Base-by-base conservation (phyloP, 2,888 invertebrate species). In the Incurvaria masculella region DNA sequence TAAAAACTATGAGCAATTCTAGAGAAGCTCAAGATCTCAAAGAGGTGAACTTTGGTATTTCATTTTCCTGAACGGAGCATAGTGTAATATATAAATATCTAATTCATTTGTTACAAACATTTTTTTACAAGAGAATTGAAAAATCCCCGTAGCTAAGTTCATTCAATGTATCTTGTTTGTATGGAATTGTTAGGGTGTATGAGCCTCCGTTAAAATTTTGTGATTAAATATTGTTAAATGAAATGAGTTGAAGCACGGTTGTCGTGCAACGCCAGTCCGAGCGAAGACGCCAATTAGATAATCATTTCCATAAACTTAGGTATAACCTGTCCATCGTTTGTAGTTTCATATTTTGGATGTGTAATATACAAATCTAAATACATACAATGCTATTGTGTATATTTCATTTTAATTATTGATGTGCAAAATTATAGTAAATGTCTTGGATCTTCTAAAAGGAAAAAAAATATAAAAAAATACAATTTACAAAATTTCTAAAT, bases 391-490 rank as follows among this genome's bases (percentile, higher is more conserved):
- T 76, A 75, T 72, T 73, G 76, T 76, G 75, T 75, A 76, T 72
- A 74, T 76, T 78, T 74, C 69, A 66, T 67, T 69, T 61, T n/a
- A n/a, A 71, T 69, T 69, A 71, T 78, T 62, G 75, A 72, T 78
- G 78, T 78, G 78, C 75, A 75, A 78, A 76, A 74, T 75, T 76
- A 75, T 78, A 76, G 71, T 76, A 72, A 74, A 75, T 74, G 76
- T 78, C 75, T 79, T 75, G 75, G 75, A 76, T 75, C 73, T 76
- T 72, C 74, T 49, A 45, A 45, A 48, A 47, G 21, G 14, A 47
- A 42, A 75, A 76, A 76, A 74, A 70, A 72, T 69, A 72, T 66
- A 66, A 72, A 73, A 74, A 78, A 75, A 73, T 75, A 76, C 67
- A 78, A 70, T 75, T 78, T 75, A 75, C 65, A 67, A 74, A 79